phyloP scores from a whole-genome alignment of 2,888 invertebrate species.

The Lasius fuliginosus region DNA sequence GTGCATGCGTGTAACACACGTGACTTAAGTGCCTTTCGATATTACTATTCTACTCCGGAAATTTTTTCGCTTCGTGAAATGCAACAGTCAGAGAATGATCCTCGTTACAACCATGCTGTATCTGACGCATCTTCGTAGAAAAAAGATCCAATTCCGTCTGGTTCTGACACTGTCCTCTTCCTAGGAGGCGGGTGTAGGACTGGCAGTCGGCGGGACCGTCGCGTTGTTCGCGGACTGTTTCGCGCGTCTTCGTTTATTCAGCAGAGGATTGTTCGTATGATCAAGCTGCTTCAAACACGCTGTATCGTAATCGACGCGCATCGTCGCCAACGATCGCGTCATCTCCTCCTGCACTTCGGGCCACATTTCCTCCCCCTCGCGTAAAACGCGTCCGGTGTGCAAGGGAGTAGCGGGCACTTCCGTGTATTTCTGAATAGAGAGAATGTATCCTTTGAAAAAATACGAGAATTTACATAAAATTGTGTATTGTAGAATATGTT shows the following conservation, averaged over 20 bases:
- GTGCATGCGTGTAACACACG: not conserved
- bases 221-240: constrained; percentile 65
- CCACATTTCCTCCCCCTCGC: constrained; percentile 97
- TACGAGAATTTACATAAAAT: not conserved
- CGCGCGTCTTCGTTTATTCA: constrained; percentile 91
- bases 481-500: constrained; percentile 63
- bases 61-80: constrained; percentile 59
- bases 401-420: constrained; percentile 98
- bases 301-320: constrained; percentile 99
- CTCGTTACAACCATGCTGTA: constrained; percentile 74
- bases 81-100: constrained; percentile 76
- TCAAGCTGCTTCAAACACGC: constrained; percentile 95
- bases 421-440: constrained; percentile 89
- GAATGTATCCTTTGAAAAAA: not conserved
- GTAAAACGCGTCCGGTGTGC: constrained; percentile 95
- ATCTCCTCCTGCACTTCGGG: constrained; percentile 99
- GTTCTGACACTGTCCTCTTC: constrained; percentile 67
- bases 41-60: constrained; percentile 42
- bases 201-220: constrained; percentile 72
- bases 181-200: constrained; percentile 81
- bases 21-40: constrained; percentile 43
- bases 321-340: constrained; percentile 98
- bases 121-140: constrained; percentile 76
- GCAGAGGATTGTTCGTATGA: constrained; percentile 96
- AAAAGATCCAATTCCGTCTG: constrained; percentile 70